phyloP scores from a whole-genome alignment of 1,140 invertebrate species.

The Drosophila funebris region DNA sequence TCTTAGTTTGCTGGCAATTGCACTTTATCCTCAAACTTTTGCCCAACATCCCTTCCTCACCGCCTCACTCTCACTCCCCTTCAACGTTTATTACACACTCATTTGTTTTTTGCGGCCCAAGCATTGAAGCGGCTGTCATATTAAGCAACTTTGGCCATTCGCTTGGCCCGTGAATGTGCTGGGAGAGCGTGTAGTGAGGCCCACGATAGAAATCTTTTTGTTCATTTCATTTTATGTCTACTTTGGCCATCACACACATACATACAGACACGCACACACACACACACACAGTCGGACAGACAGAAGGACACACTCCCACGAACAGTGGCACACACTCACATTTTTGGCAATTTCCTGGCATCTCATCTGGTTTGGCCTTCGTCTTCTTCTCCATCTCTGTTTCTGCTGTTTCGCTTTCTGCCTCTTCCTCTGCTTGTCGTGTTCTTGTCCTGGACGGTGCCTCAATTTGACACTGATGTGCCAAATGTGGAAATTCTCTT shows the following conservation, averaged over 20 bases:
- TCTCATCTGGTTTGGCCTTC: slow-evolving; percentile 22
- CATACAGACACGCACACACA: neutral
- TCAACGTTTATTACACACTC: slow-evolving; percentile 76
- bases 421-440: slow-evolving; percentile 38
- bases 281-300: slow-evolving; percentile 9
- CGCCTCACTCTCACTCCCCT: neutral
- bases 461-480: slow-evolving; percentile 82
- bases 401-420: neutral
- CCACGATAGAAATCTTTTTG: slow-evolving; percentile 79
- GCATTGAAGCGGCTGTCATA: slow-evolving; percentile 63
- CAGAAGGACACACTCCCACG: slow-evolving; percentile 11
- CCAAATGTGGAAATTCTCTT: slow-evolving; percentile 76
- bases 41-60: slow-evolving; percentile 7
- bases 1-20: slow-evolving; percentile 54
- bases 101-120: slow-evolving; percentile 59
- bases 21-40: slow-evolving; percentile 70
- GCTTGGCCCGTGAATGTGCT: slow-evolving; percentile 39
- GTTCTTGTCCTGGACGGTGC: slow-evolving; percentile 61
- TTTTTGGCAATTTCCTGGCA: slow-evolving; percentile 73
- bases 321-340: slow-evolving; percentile 17
- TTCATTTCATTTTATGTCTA: slow-evolving; percentile 81
- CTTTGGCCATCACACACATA: slow-evolving; percentile 41
- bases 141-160: slow-evolving; percentile 79
- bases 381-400: slow-evolving; percentile 9
- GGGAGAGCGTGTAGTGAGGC: neutral